Evolutionary conservation across 1,140 invertebrate genomes (phyloP).

Genomic region (Heliconius nattereri): DNA sequence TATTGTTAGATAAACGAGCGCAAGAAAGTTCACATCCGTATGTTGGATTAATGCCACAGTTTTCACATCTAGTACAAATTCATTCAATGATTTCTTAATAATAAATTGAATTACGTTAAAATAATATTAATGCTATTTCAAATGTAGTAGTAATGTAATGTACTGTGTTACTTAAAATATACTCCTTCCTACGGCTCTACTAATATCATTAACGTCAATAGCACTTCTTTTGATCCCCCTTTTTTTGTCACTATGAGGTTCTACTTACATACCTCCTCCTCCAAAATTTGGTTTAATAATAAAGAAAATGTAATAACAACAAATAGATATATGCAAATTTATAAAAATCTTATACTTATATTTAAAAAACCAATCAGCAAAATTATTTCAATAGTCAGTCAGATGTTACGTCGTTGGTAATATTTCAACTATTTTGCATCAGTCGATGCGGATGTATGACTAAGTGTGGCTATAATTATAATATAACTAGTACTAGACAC

Average conservation of each 20-base stretch:
- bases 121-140: not conserved
- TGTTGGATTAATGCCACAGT: conserved; percentile 16
- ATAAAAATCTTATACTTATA: not conserved
- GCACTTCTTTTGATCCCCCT: too few relatives aligned
- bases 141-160: too few relatives aligned
- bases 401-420: conserved; percentile 26
- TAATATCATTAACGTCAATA: too few relatives aligned
- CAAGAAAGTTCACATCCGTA: conserved; percentile 51
- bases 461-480: conserved; percentile 36
- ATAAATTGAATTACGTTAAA: not conserved
- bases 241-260: too few relatives aligned
- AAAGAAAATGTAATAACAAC: not conserved
- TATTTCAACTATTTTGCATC: conserved; percentile 41
- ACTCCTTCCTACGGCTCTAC: too few relatives aligned
- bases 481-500: conserved; percentile 9
- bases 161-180: too few relatives aligned
- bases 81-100: not conserved
- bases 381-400: conserved; percentile 14
- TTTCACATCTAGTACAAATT: not conserved
- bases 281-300: not conserved
- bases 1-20: conserved; percentile 44
- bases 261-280: too few relatives aligned
- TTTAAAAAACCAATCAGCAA: not conserved
- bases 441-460: conserved; percentile 43
- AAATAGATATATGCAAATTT: not conserved